Evolutionary conservation across 2,797 vertebrate genomes (phyloP).

Genomic region (Ptychadena robeensis): DNA sequence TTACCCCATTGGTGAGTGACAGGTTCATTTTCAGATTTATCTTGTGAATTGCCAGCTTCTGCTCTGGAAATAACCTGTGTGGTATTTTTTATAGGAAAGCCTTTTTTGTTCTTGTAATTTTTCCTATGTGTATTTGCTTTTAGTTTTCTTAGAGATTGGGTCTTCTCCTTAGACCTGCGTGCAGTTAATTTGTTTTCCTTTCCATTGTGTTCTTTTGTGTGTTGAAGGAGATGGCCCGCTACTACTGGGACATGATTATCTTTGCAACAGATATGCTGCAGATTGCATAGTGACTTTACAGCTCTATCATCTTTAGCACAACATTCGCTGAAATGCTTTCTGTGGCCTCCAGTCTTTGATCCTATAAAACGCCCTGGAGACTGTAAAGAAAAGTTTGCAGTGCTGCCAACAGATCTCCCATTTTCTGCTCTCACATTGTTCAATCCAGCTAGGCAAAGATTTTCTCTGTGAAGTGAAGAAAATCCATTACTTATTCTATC

Average conservation of each 20-base stretch:
- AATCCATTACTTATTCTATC: neutral
- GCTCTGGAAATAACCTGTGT: conserved; percentile 3
- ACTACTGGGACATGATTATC: neutral
- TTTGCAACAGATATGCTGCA: conserved; percentile 35
- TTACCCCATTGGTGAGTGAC: conserved; percentile 38
- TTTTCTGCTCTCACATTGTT: neutral
- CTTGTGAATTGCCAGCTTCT: conserved; percentile 35
- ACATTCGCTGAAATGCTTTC: neutral
- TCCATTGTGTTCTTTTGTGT: neutral
- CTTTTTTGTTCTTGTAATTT: neutral
- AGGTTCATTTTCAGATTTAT: conserved; percentile 44
- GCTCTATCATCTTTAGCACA: neutral
- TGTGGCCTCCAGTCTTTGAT: neutral
- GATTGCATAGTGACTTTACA: neutral
- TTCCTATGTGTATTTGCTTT: conserved; percentile 59
- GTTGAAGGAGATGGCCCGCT: neutral
- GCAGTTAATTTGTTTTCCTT: neutral
- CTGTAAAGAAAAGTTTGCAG: neutral
- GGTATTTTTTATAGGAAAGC: conserved; percentile 7
- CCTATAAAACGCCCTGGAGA: neutral
- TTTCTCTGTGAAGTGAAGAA: conserved; percentile 1
- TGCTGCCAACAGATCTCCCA: neutral
- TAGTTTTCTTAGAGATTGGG: conserved; percentile 55
- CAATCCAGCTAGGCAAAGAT: neutral
- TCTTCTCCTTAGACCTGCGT: conserved; percentile 33